Conservation (phyloP, 2,888 invertebrate genomes). For the Osmoderma eremita region DNA sequence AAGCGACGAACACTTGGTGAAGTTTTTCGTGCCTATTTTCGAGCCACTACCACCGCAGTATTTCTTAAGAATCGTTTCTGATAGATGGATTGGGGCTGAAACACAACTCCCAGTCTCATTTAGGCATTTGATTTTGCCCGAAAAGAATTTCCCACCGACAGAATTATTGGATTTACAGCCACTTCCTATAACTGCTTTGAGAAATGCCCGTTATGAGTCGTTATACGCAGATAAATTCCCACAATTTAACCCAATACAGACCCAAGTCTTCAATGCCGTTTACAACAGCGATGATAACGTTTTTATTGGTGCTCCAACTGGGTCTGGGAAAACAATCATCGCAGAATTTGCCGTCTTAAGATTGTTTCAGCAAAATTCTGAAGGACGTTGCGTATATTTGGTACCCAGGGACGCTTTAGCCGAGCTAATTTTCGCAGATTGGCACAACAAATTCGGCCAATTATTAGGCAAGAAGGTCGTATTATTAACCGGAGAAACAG, state of each 20-base stretch:
- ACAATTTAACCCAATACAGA: conserved; percentile 98
- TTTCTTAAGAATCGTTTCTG: conserved; percentile 90
- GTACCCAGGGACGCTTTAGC: conserved; percentile 93
- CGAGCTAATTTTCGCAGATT: conserved; percentile 88
- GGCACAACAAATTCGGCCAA: conserved; percentile 89
- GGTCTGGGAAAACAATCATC: conserved; percentile 92
- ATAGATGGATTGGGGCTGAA: conserved; percentile 94
- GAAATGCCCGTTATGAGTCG: conserved; percentile 86
- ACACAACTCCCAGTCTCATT: conserved; percentile 97
- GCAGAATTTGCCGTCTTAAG: conserved; percentile 96
- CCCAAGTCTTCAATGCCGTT: conserved; percentile 98
- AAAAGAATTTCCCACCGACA: conserved; percentile 98
- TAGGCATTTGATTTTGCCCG: conserved; percentile 95
- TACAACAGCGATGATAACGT: conserved; percentile 99
- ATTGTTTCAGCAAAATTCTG: conserved; percentile 77
- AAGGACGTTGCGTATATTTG: conserved; percentile 91
- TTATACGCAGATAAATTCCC: conserved; percentile 87
- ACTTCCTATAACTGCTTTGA: conserved; percentile 89
- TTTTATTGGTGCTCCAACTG: conserved; percentile 93
- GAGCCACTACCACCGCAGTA: conserved; percentile 99
- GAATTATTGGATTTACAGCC: conserved; percentile 97
- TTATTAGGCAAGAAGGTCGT: conserved; percentile 87
- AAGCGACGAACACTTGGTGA: conserved; percentile 93
- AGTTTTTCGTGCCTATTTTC: conserved; percentile 98
- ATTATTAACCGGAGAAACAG: conserved; percentile 94